Conservation (phyloP, 2,113 vertebrate genomes). For the Piprites chloris region DNA sequence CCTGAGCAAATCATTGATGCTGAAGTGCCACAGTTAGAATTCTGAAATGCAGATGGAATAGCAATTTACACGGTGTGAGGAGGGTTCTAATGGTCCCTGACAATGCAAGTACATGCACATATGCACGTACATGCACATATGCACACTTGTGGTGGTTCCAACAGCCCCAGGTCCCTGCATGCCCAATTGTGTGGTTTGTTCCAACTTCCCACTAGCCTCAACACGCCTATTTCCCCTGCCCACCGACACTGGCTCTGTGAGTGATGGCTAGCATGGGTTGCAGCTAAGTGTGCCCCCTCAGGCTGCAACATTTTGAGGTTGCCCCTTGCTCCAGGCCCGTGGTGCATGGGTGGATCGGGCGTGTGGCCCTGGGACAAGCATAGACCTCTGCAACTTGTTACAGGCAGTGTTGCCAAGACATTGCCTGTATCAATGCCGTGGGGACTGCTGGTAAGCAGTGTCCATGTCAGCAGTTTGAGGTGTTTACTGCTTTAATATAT, state of each 20-base stretch:
- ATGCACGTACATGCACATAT: no score
- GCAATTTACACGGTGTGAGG: fast-evolving
- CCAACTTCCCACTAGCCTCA: not conserved
- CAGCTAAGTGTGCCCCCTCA: not conserved
- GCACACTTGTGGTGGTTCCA: not conserved
- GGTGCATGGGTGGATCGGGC: fast-evolving
- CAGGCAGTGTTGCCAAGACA: not conserved
- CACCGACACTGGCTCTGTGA: fast-evolving
- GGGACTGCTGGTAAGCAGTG: not conserved
- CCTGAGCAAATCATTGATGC: not conserved
- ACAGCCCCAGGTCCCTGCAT: not conserved
- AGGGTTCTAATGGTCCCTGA: not conserved
- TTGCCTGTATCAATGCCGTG: not conserved
- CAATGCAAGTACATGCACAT: not conserved
- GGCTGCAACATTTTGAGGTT: fast-evolving
- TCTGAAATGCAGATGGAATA: not conserved
- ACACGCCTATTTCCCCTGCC: not conserved
- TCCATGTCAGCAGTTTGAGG: not conserved
- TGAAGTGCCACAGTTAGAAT: not conserved
- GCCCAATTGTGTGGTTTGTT: fast-evolving
- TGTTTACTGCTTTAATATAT: not conserved
- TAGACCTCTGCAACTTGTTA: not conserved
- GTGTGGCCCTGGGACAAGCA: fast-evolving
- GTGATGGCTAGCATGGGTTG: not conserved
- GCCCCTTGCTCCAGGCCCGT: not conserved